Conservation (phyloP, 2,113 vertebrate genomes). For the Proteles cristata region DNA sequence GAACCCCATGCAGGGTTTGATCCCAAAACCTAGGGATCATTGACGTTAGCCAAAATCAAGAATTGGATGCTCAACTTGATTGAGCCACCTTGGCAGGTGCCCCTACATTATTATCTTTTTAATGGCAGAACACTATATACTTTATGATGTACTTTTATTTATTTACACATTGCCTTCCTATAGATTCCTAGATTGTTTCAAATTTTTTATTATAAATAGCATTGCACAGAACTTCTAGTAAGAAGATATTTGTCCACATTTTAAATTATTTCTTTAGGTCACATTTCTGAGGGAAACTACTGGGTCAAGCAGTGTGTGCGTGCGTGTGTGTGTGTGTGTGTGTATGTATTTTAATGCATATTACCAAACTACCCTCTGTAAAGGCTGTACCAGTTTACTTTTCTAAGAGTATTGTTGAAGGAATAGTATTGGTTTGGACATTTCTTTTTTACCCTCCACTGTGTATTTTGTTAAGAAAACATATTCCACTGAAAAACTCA, state of each 20-base stretch:
- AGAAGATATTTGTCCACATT: neutral
- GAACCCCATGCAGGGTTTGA: neutral
- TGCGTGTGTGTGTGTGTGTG: too few species aligned
- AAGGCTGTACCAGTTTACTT: neutral
- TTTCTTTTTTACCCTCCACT: neutral
- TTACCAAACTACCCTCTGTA: neutral
- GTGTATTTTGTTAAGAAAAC: slow-evolving; percentile 35
- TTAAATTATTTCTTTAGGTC: neutral
- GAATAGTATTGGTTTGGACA: neutral
- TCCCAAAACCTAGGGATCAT: neutral
- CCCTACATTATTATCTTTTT: neutral
- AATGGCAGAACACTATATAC: neutral
- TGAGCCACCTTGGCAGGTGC: too few species aligned
- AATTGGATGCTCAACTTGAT: neutral
- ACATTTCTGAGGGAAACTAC: neutral
- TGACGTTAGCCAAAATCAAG: neutral
- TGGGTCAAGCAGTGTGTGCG: neutral
- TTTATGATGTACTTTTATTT: slow-evolving; percentile 25
- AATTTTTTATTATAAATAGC: neutral
- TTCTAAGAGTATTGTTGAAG: slow-evolving; percentile 27
- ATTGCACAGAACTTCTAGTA: neutral
- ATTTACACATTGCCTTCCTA: neutral
- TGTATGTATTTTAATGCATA: neutral
- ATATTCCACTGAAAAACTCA: neutral
- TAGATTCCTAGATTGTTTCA: neutral